Percentiles rank a stretch among this genome's conserved stretches.
Conservation (phyloP, 1,140 invertebrate species). For the Vanessa atalanta region DNA sequence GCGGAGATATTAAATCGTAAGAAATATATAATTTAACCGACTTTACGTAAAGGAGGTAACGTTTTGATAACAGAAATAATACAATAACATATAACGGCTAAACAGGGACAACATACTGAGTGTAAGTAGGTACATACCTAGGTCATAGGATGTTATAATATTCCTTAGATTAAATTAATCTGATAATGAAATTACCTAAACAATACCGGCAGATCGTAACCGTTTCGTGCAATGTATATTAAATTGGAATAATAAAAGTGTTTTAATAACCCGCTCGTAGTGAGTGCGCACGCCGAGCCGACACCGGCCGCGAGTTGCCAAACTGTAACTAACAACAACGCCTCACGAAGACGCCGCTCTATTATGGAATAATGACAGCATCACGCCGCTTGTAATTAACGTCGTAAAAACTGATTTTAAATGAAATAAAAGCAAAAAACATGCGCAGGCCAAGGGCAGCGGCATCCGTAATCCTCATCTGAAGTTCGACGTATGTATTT, state of each 20-base stretch:
- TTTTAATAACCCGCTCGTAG: too few species aligned
- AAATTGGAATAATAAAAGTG: background rate
- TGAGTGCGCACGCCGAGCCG: too few species aligned
- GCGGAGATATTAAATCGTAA: slow-evolving; percentile 10
- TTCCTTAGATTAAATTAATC: too few species aligned
- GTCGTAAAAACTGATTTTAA: slow-evolving; percentile 5
- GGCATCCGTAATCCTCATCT: background rate
- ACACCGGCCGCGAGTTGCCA: background rate
- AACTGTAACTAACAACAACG: background rate
- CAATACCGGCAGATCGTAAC: background rate
- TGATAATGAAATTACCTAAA: too few species aligned
- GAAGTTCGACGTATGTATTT: background rate
- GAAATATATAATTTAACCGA: slow-evolving; percentile 13
- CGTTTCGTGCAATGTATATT: background rate
- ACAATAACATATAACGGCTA: too few species aligned
- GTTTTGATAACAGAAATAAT: too few species aligned
- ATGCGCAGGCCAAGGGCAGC: slow-evolving; percentile 2
- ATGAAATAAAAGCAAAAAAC: slow-evolving; percentile 8
- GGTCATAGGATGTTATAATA: too few species aligned
- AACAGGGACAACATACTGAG: too few species aligned
- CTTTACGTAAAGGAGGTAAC: background rate
- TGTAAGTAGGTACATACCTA: too few species aligned
- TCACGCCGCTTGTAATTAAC: slow-evolving; percentile 13
- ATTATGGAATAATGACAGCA: slow-evolving; percentile 11
- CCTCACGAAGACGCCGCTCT: slow-evolving; percentile 3